phyloP scores from a whole-genome alignment of 2,888 invertebrate species.

The Cabera pusaria region DNA sequence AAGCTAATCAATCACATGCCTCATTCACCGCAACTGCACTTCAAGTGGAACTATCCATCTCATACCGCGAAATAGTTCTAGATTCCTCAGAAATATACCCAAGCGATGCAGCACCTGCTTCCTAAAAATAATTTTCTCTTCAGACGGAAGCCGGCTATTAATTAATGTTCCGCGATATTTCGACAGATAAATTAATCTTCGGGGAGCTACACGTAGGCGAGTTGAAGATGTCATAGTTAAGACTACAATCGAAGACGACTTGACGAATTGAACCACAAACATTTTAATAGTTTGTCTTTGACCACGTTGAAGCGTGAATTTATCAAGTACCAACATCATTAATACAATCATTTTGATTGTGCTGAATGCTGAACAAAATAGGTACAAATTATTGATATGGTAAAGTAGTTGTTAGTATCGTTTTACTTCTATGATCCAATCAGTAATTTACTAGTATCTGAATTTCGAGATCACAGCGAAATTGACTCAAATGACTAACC shows the following conservation, averaged over 20 bases:
- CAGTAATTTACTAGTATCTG: slow-evolving; percentile 14
- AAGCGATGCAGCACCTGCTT: slow-evolving; percentile 26
- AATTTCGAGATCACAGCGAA: slow-evolving; percentile 28
- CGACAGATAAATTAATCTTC: slow-evolving; percentile 16
- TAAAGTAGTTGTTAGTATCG: too few species aligned
- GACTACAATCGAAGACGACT: slow-evolving; percentile 12
- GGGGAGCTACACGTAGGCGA: slow-evolving; percentile 1
- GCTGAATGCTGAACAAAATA: too few species aligned
- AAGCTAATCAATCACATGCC: slow-evolving; percentile 39
- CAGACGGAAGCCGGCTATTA: slow-evolving; percentile 23
- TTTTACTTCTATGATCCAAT: slow-evolving; percentile 2
- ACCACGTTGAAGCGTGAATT: too few species aligned
- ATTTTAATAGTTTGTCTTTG: neutral
- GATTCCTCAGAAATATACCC: slow-evolving; percentile 16
- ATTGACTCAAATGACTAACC: slow-evolving; percentile 28
- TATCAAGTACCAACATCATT: too few species aligned
- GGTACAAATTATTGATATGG: too few species aligned
- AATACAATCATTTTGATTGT: too few species aligned
- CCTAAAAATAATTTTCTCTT: slow-evolving; percentile 27
- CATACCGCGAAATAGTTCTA: slow-evolving; percentile 18
- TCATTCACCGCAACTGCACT: slow-evolving; percentile 15
- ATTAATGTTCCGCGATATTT: slow-evolving; percentile 27
- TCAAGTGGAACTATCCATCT: slow-evolving; percentile 6
- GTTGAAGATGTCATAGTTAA: slow-evolving; percentile 10
- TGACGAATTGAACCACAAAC: slow-evolving; percentile 8